Conservation (phyloP, 2,888 invertebrate genomes). For the Nasonovia ribisnigri region DNA sequence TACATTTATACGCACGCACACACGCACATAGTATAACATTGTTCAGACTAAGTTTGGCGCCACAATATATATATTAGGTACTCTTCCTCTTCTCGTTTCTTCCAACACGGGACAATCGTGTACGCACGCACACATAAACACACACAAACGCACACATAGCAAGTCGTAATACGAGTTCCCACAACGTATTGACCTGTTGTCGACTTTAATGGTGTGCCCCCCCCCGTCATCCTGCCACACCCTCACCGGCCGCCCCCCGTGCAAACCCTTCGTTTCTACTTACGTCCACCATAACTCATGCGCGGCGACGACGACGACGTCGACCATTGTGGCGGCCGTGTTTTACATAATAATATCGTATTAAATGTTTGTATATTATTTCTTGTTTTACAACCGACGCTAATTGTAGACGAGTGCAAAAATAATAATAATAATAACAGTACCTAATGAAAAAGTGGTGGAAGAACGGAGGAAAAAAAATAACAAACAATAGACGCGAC, state of each 20-base stretch:
- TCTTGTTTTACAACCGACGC: conserved; percentile 61
- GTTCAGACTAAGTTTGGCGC: conserved; percentile 63
- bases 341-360: conserved; percentile 56
- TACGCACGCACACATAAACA: neutral
- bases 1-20: neutral
- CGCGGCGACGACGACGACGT: conserved; percentile 30
- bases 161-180: conserved; percentile 60
- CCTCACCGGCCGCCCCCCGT: neutral
- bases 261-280: conserved; percentile 47
- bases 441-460: neutral
- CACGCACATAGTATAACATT: conserved; percentile 18
- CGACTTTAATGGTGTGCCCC: conserved; percentile 49
- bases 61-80: conserved; percentile 23
- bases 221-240: conserved; percentile 2
- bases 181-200: conserved; percentile 62
- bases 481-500: conserved; percentile 35
- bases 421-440: conserved; percentile 13
- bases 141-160: neutral
- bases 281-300: conserved; percentile 58
- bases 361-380: conserved; percentile 57
- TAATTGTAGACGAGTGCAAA: conserved; percentile 54
- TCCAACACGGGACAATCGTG: conserved; percentile 45
- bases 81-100: conserved; percentile 22
- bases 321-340: conserved; percentile 48
- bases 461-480: conserved; percentile 8